Evolutionary conservation across 35 echinoderm and acorn worm genomes (phyloP).

Genomic region (Chiridota heheva): DNA sequence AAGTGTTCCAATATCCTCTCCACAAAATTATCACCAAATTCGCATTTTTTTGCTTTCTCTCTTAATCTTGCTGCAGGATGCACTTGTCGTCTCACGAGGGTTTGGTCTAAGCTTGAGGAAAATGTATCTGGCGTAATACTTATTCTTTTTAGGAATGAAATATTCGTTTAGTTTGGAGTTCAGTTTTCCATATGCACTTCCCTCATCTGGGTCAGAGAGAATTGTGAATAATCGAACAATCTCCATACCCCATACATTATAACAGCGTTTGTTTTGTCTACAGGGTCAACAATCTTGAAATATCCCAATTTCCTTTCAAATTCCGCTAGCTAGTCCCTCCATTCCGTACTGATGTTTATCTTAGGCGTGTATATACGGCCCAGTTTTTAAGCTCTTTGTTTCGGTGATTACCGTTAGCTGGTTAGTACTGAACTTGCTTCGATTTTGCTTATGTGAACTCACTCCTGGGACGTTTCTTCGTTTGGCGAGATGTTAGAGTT

Average conservation of each 20-base stretch:
- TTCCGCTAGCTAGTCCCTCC: constrained; percentile 61
- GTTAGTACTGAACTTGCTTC: too few species aligned
- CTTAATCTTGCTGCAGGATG: constrained; percentile 49
- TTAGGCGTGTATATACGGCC: constrained; percentile 43
- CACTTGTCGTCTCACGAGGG: constrained; percentile 40
- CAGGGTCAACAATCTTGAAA: constrained; percentile 28
- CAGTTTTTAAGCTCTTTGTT: constrained; percentile 53
- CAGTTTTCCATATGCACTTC: constrained; percentile 31
- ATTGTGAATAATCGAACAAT: constrained; percentile 48
- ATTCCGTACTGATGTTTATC: constrained; percentile 40
- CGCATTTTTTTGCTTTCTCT: constrained; percentile 63
- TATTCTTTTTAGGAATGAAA: constrained; percentile 58
- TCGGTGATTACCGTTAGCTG: too few species aligned
- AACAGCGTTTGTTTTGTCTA: constrained; percentile 53
- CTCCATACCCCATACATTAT: constrained; percentile 63
- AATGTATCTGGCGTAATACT: too few species aligned
- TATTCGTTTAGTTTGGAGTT: constrained; percentile 55
- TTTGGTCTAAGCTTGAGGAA: too few species aligned
- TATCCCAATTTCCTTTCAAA: constrained; percentile 60
- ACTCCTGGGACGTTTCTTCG: too few species aligned
- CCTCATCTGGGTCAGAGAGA: not conserved
- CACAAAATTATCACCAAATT: constrained; percentile 44
- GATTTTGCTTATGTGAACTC: too few species aligned
- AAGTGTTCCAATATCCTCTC: too few species aligned
- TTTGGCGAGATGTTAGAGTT: too few species aligned